Conservation (phyloP, 2,888 invertebrate species). For the Mesorhabditis belari region DNA sequence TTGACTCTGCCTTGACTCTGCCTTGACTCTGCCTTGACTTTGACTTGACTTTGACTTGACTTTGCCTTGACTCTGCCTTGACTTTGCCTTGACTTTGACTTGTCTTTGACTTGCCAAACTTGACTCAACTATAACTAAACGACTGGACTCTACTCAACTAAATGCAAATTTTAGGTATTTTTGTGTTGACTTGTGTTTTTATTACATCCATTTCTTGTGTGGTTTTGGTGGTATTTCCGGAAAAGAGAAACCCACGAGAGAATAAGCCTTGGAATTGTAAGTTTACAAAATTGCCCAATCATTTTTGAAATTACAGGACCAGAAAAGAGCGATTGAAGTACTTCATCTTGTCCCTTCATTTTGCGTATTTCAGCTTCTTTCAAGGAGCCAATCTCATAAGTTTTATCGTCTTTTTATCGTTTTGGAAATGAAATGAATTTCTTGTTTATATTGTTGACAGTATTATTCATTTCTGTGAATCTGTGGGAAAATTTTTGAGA, state of each 20-base stretch:
- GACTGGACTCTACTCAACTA: too few relatives aligned
- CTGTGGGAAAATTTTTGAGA: too few relatives aligned
- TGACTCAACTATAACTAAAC: background rate
- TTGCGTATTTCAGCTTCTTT: background rate
- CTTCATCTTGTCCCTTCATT: background rate
- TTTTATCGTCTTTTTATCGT: background rate
- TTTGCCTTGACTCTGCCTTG: too few relatives aligned
- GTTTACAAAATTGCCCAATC: background rate
- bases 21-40: background rate
- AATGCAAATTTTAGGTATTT: background rate
- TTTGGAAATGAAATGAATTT: background rate
- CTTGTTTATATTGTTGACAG: too few relatives aligned
- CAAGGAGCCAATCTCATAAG: background rate
- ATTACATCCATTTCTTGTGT: background rate
- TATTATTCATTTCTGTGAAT: too few relatives aligned
- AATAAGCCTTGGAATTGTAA: background rate
- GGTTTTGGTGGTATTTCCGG: background rate
- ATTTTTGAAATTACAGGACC: background rate
- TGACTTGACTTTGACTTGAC: too few relatives aligned
- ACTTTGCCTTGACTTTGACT: background rate
- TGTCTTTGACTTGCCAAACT: background rate
- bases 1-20: background rate
- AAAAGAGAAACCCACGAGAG: background rate
- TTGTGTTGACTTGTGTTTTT: background rate
- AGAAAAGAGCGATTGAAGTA: background rate